phyloP scores from a whole-genome alignment of 2,113 vertebrate species.

The Vimba vimba region DNA sequence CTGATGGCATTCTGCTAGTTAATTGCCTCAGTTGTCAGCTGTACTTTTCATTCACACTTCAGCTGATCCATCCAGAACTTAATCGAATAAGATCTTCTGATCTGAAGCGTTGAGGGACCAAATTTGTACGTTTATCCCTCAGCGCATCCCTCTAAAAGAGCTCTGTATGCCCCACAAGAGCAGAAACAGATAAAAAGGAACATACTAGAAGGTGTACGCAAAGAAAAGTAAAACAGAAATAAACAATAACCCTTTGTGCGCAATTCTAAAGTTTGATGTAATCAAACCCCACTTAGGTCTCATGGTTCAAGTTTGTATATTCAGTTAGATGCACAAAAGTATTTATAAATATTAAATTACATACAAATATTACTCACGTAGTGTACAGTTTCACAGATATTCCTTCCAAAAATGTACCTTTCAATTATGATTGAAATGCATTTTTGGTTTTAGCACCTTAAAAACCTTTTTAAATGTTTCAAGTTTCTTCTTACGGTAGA shows the following conservation, averaged over 20 bases:
- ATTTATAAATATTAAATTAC: conserved; percentile 21
- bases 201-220: neutral
- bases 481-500: conserved; percentile 52
- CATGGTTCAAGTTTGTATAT: neutral
- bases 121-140: neutral
- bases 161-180: neutral
- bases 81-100: neutral
- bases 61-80: neutral
- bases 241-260: neutral
- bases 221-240: neutral
- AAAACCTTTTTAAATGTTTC: conserved; percentile 9
- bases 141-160: neutral
- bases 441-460: conserved; percentile 9
- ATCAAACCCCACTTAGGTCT: neutral
- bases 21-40: neutral
- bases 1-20: conserved; percentile 6
- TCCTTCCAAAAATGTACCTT: conserved; percentile 23
- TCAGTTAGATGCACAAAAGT: neutral
- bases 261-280: neutral
- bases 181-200: neutral
- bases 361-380: neutral
- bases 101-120: neutral
- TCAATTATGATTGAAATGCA: conserved; percentile 9
- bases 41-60: neutral
- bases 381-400: conserved; percentile 9